Percentiles rank a stretch among this genome's conserved stretches.
These are phyloP conservation scores for Rhincodon typus DNA, from an alignment of 2,797 vertebrate species.

Conservation along the genomic window DNA sequence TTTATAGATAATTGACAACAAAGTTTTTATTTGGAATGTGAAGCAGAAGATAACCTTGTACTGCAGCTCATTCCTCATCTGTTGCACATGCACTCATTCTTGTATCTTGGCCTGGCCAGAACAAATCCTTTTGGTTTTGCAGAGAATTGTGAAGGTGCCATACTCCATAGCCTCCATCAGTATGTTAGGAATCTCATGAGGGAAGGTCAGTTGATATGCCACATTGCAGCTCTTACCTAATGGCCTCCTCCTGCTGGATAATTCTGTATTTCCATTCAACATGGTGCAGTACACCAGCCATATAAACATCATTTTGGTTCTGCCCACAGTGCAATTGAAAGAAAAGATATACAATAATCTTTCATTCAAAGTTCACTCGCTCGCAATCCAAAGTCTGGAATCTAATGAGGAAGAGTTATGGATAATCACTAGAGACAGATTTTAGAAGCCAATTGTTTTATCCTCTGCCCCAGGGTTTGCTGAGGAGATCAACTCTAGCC, in stretches of 20 bases:
- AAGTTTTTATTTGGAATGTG: neutral
- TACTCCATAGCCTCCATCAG: neutral
- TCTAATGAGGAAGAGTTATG: neutral
- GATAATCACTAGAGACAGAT: neutral
- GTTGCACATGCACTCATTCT: neutral
- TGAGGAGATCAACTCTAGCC: neutral
- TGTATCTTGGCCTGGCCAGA: neutral
- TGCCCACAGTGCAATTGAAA: neutral
- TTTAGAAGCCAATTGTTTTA: neutral
- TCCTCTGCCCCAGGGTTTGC: no score
- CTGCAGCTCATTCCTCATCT: neutral
- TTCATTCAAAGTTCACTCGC: neutral
- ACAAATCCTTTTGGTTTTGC: neutral
- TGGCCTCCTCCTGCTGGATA: no score
- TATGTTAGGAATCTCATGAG: neutral
- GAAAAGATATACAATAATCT: no score
- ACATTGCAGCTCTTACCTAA: neutral
- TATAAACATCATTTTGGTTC: neutral
- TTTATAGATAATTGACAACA: neutral
- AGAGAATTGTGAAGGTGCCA: neutral
- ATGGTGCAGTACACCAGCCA: neutral
- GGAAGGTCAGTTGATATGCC: neutral
- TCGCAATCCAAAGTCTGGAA: neutral
- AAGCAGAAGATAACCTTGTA: neutral
- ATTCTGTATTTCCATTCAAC: neutral